Base-by-base conservation (phyloP, 2,888 invertebrate genomes). In the Stenchaetothrips biformis region DNA sequence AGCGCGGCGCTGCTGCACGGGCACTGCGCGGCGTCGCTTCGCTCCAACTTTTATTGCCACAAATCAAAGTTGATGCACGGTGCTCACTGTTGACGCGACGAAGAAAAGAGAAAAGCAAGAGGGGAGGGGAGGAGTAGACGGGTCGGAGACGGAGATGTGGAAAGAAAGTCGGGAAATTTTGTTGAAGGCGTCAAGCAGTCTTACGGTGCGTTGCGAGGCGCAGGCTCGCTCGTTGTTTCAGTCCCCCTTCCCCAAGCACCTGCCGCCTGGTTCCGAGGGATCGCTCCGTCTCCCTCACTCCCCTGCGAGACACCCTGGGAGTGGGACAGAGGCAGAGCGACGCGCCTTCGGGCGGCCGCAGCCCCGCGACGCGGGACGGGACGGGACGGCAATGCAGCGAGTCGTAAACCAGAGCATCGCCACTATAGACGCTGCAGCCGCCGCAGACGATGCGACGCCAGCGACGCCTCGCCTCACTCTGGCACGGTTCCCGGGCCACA, bases 11-110 rank as follows among this genome's bases (percentile, higher is more conserved):
- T 4, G 13, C 53, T 2, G 53, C 53, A 18, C 16, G 18, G 18
- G 53, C 53, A 13, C 13, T 4, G 53, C 53, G 13, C 53, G 6
- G 53, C 53, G 53, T 18, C 18, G 21, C n/a, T 67, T 6, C 67
- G 67, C 9, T n/a, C 67, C 67, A 74, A 21, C 67, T 74, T 74
- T 74, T 74, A 74, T 21, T 74, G 67, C 67, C 25, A 74, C 67
- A 74, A 74, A 74, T 74, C 67, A 74, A 25, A 74, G 67, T 74
- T 74, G 67, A 74, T 74, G 67, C 25, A 74, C 67, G 67, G 21
- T 74, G 67, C 21, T 74, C 25, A 21, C 67, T 25, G 67, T 25
- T 21, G 67, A 74, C 67, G 67, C 25, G 67, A 74, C 21, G 67
- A 25, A 18, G 59, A 37, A 37, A 37, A 59, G 59, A 59, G 67